These are phyloP conservation scores for Natrix natrix DNA, from an alignment of 2,797 vertebrate genomes.

Conservation along the genomic window DNA sequence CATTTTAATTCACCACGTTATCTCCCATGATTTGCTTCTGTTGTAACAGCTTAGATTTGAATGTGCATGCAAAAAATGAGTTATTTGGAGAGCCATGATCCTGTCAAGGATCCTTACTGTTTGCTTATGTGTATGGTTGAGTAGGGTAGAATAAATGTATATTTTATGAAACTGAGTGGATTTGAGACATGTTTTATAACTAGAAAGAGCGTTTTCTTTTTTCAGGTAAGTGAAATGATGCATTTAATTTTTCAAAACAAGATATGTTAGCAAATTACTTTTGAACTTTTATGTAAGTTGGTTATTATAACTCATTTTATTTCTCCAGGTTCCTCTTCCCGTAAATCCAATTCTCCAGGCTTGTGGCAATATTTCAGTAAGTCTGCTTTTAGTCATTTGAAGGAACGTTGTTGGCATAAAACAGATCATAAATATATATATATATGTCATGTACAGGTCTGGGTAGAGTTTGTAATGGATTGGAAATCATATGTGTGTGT, in stretches of 20 bases:
- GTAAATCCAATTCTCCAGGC: constrained; percentile 87
- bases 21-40: not conserved
- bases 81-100: not conserved
- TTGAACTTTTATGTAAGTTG: not conserved
- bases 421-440: not conserved
- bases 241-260: not conserved
- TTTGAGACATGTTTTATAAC: not conserved
- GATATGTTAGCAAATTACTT: not conserved
- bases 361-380: constrained; percentile 87
- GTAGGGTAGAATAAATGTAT: not conserved
- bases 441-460: not conserved
- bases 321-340: constrained; percentile 80
- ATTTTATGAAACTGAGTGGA: not conserved
- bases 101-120: not conserved
- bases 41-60: not conserved
- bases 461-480: not conserved
- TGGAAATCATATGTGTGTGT: not conserved
- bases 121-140: not conserved
- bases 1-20: not conserved
- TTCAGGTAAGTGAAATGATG: not conserved
- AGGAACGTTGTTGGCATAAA: not conserved
- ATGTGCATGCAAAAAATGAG: not conserved
- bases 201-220: not conserved
- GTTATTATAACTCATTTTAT: constrained; percentile 30
- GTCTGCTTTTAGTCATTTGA: constrained; percentile 49